phyloP scores from a whole-genome alignment of 2,888 invertebrate genomes.

The Tetrapedia diversipes region DNA sequence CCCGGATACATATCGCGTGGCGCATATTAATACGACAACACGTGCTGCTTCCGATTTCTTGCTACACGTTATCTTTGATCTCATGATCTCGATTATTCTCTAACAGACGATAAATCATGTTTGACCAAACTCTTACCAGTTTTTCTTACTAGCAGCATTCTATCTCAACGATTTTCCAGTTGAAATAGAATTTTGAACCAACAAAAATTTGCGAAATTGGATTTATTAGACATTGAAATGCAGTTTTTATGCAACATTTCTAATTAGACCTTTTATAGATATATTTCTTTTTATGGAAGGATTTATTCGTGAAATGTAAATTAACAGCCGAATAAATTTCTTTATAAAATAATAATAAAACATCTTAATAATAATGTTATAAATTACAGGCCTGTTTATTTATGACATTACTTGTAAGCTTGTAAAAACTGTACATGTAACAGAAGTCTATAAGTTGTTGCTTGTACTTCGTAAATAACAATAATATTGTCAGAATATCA shows the following conservation, averaged over 20 bases:
- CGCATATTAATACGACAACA: constrained; percentile 41
- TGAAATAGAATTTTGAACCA: not conserved
- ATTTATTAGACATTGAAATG: not conserved
- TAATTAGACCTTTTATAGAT: not conserved
- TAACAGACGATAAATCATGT: constrained; percentile 12
- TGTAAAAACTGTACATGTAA: too few species aligned
- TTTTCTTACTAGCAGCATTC: not conserved
- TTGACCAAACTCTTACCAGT: not conserved
- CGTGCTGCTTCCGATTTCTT: constrained; percentile 1
- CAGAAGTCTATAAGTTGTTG: too few species aligned
- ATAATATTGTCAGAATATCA: too few species aligned
- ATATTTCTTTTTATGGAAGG: too few species aligned
- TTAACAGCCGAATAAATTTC: too few species aligned
- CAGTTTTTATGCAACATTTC: not conserved
- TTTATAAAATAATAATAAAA: too few species aligned
- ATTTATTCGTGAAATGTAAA: too few species aligned
- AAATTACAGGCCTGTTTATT: too few species aligned
- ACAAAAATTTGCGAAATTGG: not conserved
- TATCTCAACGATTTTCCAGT: not conserved
- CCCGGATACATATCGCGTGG: constrained; percentile 27
- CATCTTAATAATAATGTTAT: too few species aligned
- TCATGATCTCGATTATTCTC: constrained; percentile 19
- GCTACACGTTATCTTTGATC: constrained; percentile 12
- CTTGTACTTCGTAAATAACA: too few species aligned
- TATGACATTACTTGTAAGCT: too few species aligned